Percentiles rank a stretch among this genome's conserved stretches.
Conservation (phyloP, 2,113 vertebrate species). For the Morone saxatilis region DNA sequence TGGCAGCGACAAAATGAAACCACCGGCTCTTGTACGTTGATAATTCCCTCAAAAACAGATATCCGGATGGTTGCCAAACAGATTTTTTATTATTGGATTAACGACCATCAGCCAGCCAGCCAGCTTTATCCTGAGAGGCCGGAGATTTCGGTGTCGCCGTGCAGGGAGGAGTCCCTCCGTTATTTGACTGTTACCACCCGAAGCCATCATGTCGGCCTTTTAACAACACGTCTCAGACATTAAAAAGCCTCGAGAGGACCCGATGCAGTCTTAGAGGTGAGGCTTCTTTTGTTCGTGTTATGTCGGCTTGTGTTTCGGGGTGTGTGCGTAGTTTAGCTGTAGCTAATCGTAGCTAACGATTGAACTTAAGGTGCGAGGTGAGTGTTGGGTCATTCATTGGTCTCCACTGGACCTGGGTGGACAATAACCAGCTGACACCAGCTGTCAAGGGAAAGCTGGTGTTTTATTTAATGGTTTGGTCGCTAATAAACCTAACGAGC, state of each 20-base stretch:
- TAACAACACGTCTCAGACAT: conserved; percentile 33
- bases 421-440: not conserved
- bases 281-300: not conserved
- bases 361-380: conserved; percentile 16
- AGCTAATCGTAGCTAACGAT: conserved; percentile 22
- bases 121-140: conserved; percentile 71
- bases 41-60: conserved; percentile 48
- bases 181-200: conserved; percentile 42
- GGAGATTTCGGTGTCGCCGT: conserved; percentile 60
- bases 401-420: not conserved
- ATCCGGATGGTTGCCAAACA: conserved; percentile 41
- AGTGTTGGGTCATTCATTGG: conserved; percentile 10
- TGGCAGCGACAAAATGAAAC: conserved; percentile 32
- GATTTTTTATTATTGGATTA: conserved; percentile 72
- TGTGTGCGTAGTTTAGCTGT: conserved; percentile 1
- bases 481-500: not conserved
- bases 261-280: conserved; percentile 72
- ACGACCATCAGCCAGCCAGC: conserved; percentile 39
- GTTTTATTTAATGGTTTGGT: not conserved
- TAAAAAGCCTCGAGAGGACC: conserved; percentile 9
- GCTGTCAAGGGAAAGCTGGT: not conserved
- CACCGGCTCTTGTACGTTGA: not conserved
- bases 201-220: conserved; percentile 56
- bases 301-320: not conserved
- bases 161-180: conserved; percentile 75